phyloP scores from a whole-genome alignment of 2,113 vertebrate genomes.

The Chrysemys picta region DNA sequence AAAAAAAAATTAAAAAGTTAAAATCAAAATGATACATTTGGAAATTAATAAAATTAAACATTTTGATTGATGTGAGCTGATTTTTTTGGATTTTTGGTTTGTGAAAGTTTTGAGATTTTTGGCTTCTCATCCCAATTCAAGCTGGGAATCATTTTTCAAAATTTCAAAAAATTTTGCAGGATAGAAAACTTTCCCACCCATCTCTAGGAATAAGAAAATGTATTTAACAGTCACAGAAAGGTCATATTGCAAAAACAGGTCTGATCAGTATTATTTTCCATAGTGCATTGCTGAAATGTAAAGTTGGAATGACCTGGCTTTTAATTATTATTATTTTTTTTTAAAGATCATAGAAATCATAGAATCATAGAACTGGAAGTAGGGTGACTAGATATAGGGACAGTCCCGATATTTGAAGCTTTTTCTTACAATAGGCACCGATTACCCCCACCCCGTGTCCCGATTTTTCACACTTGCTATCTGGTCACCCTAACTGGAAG shows the following conservation, averaged over 20 bases:
- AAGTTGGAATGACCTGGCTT: not conserved
- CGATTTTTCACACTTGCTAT: too few relatives aligned
- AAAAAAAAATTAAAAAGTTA: not conserved
- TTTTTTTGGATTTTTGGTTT: not conserved
- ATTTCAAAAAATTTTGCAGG: not conserved
- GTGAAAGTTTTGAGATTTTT: not conserved
- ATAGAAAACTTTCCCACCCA: not conserved
- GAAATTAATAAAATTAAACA: not conserved
- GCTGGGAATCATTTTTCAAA: not conserved
- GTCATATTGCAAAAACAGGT: not conserved
- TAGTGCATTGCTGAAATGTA: not conserved
- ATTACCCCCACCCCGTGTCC: too few relatives aligned
- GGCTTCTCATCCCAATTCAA: not conserved
- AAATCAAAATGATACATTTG: not conserved
- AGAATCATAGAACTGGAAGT: too few relatives aligned
- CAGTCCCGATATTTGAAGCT: too few relatives aligned
- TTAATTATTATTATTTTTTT: not conserved
- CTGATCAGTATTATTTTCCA: not conserved
- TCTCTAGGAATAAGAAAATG: accelerated
- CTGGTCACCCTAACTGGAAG: too few relatives aligned
- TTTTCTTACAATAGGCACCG: too few relatives aligned
- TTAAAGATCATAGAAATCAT: not conserved
- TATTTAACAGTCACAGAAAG: not conserved
- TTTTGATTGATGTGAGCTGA: not conserved
- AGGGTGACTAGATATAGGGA: too few relatives aligned